Conservation (phyloP, 2,888 invertebrate species). For the Diachrysia chrysitis region DNA sequence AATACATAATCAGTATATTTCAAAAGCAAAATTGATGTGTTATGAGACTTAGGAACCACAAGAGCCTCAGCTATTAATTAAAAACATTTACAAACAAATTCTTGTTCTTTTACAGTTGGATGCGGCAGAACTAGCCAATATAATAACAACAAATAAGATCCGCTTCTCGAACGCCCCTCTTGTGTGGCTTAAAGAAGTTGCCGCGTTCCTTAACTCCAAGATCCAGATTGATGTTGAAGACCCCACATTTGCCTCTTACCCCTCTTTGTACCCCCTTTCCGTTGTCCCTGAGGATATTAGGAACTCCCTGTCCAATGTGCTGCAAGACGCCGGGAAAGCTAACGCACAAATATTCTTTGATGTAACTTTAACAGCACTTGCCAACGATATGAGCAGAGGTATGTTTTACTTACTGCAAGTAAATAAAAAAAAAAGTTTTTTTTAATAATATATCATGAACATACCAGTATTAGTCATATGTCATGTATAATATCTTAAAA, state of each 20-base stretch:
- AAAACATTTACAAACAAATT: neutral
- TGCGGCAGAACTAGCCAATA: constrained; percentile 85
- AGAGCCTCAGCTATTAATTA: too few relatives aligned
- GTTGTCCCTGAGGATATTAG: constrained; percentile 84
- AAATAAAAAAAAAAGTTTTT: too few relatives aligned
- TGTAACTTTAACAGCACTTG: constrained; percentile 91
- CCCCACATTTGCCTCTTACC: constrained; percentile 88
- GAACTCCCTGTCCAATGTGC: constrained; percentile 79
- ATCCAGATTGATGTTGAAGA: constrained; percentile 91
- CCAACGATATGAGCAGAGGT: constrained; percentile 93
- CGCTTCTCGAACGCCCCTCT: constrained; percentile 92
- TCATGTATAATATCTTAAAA: too few relatives aligned
- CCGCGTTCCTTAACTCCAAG: constrained; percentile 90
- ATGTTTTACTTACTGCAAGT: too few relatives aligned
- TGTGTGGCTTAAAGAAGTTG: constrained; percentile 92
- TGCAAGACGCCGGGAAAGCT: constrained; percentile 90
- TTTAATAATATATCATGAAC: constrained; percentile 13
- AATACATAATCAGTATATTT: too few relatives aligned
- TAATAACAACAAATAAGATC: constrained; percentile 88
- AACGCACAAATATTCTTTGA: constrained; percentile 92
- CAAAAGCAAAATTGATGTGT: too few relatives aligned
- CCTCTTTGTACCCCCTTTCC: constrained; percentile 89
- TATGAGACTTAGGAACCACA: too few relatives aligned
- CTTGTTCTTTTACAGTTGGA: constrained; percentile 88
- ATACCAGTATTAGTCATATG: neutral